Evolutionary conservation across 1,140 invertebrate species (phyloP).

Genomic region (Pseudomyrmex pallidus): DNA sequence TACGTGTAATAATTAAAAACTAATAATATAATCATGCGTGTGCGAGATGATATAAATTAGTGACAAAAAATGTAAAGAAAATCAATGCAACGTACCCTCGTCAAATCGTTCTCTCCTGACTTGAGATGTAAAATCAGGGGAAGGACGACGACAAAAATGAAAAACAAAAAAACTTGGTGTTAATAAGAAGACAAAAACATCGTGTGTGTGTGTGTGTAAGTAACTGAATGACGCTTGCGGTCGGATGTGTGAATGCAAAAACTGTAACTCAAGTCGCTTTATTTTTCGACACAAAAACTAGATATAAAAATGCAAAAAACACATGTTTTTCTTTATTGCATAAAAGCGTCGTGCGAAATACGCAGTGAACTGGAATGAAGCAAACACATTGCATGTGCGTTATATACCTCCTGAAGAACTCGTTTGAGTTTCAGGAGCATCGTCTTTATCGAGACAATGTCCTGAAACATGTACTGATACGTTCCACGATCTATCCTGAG

Average conservation of each 20-base stretch:
- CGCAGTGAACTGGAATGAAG: not conserved
- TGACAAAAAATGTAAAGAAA: conserved; percentile 59
- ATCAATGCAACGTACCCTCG: conserved; percentile 86
- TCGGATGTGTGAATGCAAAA: conserved; percentile 6
- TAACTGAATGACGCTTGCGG: conserved; percentile 42
- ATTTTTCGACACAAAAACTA: not conserved
- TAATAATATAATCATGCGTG: not conserved
- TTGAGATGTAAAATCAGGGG: conserved; percentile 82
- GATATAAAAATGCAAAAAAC: not conserved
- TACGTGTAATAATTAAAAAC: not conserved
- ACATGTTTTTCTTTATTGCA: not conserved
- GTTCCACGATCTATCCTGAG: conserved; percentile 87
- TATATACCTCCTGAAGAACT: conserved; percentile 90
- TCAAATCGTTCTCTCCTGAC: conserved; percentile 87
- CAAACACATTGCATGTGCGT: too few relatives aligned
- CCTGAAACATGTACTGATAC: conserved; percentile 90
- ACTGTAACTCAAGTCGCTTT: not conserved
- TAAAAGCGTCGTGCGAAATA: not conserved
- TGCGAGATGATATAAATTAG: conserved; percentile 10
- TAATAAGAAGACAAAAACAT: conserved; percentile 74
- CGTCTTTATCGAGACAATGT: conserved; percentile 92
- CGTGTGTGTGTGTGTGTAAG: conserved; percentile 61
- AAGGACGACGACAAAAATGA: conserved; percentile 80
- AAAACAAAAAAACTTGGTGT: conserved; percentile 80
- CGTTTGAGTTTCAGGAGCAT: conserved; percentile 91